Conservation (phyloP, 2,888 invertebrate species). For the Caenorhabditis sp. region DNA sequence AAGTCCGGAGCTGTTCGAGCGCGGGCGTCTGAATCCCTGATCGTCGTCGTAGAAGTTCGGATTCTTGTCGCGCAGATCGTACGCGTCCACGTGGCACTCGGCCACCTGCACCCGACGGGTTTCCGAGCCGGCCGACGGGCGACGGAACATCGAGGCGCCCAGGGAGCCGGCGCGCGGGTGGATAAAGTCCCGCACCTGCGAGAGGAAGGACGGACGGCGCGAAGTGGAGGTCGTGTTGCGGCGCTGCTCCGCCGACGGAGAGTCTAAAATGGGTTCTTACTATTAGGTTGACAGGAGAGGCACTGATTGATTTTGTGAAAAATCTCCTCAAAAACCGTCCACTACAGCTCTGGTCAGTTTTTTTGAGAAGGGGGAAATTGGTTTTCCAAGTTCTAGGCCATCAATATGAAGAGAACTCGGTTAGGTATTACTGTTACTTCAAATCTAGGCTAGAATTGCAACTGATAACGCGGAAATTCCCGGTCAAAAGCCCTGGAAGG, state of each 20-base stretch:
- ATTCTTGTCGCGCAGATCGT: conserved; percentile 61
- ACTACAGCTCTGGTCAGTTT: too few relatives aligned
- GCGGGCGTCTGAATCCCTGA: conserved; percentile 62
- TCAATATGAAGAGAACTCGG: too few relatives aligned
- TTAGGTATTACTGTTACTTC: too few relatives aligned
- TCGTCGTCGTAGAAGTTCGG: conserved; percentile 67
- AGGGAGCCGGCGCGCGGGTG: conserved; percentile 50
- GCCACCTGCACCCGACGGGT: conserved; percentile 48
- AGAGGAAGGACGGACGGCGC: conserved; percentile 47
- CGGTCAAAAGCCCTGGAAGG: too few relatives aligned
- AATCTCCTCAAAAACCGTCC: too few relatives aligned
- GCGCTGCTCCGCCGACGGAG: conserved; percentile 3
- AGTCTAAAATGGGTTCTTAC: too few relatives aligned
- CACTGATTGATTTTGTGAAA: too few relatives aligned
- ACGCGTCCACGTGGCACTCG: conserved; percentile 60
- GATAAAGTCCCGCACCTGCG: conserved; percentile 33
- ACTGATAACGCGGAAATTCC: too few relatives aligned
- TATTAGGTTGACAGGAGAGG: too few relatives aligned
- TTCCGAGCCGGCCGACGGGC: conserved; percentile 11
- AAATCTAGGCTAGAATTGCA: too few relatives aligned
- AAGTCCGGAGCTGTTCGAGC: conserved; percentile 69
- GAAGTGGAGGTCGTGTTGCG: conserved; percentile 14
- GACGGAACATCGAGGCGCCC: conserved; percentile 43
- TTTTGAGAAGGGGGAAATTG: too few relatives aligned
- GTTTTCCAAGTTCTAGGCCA: too few relatives aligned